phyloP scores from a whole-genome alignment of 2,888 invertebrate species.

The Cerastoderma edule region DNA sequence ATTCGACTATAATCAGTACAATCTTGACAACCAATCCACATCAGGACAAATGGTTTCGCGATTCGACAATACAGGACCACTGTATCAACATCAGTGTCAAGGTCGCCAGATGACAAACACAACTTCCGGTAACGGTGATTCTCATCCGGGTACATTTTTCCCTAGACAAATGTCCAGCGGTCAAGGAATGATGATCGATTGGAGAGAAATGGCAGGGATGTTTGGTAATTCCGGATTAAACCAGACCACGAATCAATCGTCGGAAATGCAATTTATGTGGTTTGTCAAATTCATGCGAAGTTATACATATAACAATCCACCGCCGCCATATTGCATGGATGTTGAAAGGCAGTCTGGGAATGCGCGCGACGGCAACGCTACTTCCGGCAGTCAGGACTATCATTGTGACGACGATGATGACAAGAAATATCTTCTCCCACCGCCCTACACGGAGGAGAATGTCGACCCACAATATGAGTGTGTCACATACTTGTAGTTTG shows the following conservation, averaged over 20 bases:
- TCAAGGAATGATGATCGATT: slow-evolving; percentile 32
- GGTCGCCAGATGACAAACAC: no score
- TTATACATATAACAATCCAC: slow-evolving; percentile 42
- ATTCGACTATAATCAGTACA: no score
- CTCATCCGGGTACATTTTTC: no score
- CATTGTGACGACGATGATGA: slow-evolving; percentile 29
- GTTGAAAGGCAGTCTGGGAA: background rate
- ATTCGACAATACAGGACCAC: no score
- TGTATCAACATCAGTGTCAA: no score
- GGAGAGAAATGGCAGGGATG: slow-evolving; percentile 25
- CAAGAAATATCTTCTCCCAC: slow-evolving; percentile 39
- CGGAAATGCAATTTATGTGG: slow-evolving; percentile 51
- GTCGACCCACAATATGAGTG: slow-evolving; percentile 44
- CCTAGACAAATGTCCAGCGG: background rate
- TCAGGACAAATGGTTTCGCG: no score
- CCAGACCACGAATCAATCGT: slow-evolving; percentile 21
- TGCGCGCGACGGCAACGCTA: background rate
- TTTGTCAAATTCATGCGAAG: slow-evolving; percentile 50
- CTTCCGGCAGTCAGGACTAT: slow-evolving; percentile 1
- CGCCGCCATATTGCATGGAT: slow-evolving; percentile 43
- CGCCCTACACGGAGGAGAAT: slow-evolving; percentile 48
- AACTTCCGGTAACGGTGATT: no score
- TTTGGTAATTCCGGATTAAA: background rate
- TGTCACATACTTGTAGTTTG: slow-evolving; percentile 49
- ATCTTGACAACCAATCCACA: slow-evolving; percentile 6